Percentiles rank a stretch among this genome's conserved stretches.
These are phyloP conservation scores for Microhierax caerulescens DNA, from an alignment of 2,797 vertebrate species.

Conservation along the genomic window DNA sequence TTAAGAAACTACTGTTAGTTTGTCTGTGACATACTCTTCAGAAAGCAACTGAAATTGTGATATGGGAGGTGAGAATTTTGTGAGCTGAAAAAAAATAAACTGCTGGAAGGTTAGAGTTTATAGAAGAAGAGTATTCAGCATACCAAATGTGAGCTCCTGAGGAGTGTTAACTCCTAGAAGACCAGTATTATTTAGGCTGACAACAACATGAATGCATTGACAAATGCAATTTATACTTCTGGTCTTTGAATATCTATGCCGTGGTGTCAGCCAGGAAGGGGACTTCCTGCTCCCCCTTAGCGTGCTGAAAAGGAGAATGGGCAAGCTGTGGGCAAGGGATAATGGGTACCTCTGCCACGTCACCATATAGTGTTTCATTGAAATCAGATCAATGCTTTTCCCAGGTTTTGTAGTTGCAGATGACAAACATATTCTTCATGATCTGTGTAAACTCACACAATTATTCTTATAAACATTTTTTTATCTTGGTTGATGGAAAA, in stretches of 20 bases:
- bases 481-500: neutral
- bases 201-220: neutral
- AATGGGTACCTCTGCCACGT: neutral
- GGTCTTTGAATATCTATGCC: neutral
- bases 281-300: neutral
- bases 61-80: neutral
- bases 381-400: neutral
- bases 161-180: neutral
- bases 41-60: neutral
- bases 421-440: neutral
- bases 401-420: neutral
- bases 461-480: neutral
- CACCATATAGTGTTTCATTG: rapidly evolving
- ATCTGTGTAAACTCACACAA: neutral
- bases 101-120: neutral
- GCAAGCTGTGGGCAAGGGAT: neutral
- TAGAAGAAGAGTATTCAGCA: neutral
- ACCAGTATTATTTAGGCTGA: neutral
- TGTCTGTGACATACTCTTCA: neutral
- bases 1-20: neutral
- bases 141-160: neutral
- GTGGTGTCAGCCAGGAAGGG: neutral
- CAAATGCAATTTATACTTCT: neutral
- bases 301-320: neutral
- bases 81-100: neutral